Evolutionary conservation across 2,797 vertebrate genomes (phyloP).

Genomic region (Diceros bicornis): DNA sequence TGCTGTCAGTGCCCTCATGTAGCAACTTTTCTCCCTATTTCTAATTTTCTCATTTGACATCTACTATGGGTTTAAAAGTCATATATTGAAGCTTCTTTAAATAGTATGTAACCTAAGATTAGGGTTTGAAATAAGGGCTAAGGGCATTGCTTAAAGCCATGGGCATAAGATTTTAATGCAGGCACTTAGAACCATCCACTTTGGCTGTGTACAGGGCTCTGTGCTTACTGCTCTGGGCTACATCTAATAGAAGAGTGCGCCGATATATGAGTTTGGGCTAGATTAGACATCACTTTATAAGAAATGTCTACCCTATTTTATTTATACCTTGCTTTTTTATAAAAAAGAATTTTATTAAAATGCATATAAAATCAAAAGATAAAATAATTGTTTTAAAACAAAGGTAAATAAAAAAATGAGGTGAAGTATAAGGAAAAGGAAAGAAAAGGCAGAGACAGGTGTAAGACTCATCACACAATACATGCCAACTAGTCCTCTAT

Average conservation of each 20-base stretch:
- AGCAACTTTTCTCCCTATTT: background rate
- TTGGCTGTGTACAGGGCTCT: background rate
- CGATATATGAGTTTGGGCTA: background rate
- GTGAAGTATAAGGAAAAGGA: background rate
- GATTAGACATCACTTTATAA: background rate
- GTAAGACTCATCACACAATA: background rate
- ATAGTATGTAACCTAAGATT: background rate
- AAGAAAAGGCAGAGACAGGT: background rate
- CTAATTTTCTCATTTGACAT: constrained; percentile 22
- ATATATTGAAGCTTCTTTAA: background rate
- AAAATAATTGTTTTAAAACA: background rate
- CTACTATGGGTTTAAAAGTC: background rate
- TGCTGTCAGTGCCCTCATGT: background rate
- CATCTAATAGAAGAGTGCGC: background rate
- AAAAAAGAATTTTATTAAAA: constrained; percentile 24
- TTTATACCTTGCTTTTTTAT: background rate
- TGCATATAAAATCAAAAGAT: constrained; percentile 10
- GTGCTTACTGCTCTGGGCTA: background rate
- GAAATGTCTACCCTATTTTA: background rate
- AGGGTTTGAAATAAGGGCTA: constrained; percentile 5
- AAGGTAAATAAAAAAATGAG: background rate
- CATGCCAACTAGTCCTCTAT: background rate
- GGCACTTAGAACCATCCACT: background rate
- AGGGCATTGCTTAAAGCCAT: background rate
- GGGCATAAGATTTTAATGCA: background rate